Base-by-base conservation (phyloP, 1,140 invertebrate genomes). In the Brachionus calyciflorus region DNA sequence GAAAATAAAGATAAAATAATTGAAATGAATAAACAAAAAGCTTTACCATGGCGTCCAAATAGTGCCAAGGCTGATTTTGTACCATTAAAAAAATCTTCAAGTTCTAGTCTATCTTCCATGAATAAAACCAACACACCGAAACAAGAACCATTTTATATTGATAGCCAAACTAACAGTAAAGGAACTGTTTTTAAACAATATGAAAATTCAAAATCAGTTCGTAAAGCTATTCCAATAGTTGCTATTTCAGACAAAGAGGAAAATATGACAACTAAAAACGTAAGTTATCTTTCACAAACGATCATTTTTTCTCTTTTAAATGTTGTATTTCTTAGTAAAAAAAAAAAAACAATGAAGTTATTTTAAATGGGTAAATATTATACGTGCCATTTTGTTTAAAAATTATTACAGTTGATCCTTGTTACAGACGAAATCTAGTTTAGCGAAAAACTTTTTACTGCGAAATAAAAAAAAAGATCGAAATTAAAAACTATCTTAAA, bases 251-350 rank as follows among this genome's bases (percentile, higher is more conserved):
- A 83, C 41, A 57, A 75, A 24, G 84, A 85, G 65, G 84, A 85
- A 63, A 70, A 80, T 53, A 77, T 84, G 21, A 81, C 82, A 37
- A 80, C 82, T 6, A 84, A 85, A 78, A 82, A 84, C 77, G 83
- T 84, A 77, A 60, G 76, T 77, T 24, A 46, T 51, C n/a, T 44
- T 41, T 10, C 30, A n/a, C n/a, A n/a, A n/a, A n/a, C n/a, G n/a
- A n/a, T n/a, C n/a, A n/a, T n/a, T n/a, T n/a, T n/a, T n/a, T n/a
- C n/a, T n/a, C n/a, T n/a, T n/a, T n/a, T n/a, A n/a, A n/a, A n/a
- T n/a, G n/a, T n/a, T n/a, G n/a, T n/a, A n/a, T n/a, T n/a, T n/a
- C n/a, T n/a, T n/a, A n/a, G n/a, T n/a, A n/a, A n/a, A n/a, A n/a
- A n/a, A n/a, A n/a, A n/a, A n/a, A n/a, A n/a, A n/a, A n/a, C n/a